A percentile compares a stretch with the other conserved stretches of the same genome.
Conservation (phyloP, 2,888 invertebrate species). For the Macrophya annulata region DNA sequence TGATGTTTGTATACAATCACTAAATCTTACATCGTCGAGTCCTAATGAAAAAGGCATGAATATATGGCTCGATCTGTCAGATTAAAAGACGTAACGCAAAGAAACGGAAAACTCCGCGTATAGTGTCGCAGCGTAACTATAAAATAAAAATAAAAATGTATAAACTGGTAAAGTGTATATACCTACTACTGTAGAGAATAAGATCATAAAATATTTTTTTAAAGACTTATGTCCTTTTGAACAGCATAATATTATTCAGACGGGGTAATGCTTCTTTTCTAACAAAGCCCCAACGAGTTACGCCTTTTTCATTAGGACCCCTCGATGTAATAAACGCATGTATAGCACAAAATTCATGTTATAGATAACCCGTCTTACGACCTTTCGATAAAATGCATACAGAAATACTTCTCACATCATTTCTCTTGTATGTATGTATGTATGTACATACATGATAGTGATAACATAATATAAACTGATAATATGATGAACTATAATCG, state of each 20-base stretch:
- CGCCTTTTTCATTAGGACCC: slow-evolving; percentile 1
- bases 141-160: neutral
- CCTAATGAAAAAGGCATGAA: neutral
- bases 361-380: slow-evolving; percentile 45
- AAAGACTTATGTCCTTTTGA: neutral
- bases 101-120: neutral
- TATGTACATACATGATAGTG: slow-evolving; percentile 20
- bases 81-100: neutral
- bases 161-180: neutral
- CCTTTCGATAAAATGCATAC: slow-evolving; percentile 47
- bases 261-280: neutral
- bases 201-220: neutral
- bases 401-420: slow-evolving; percentile 25
- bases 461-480: neutral
- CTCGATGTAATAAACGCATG: neutral
- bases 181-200: neutral
- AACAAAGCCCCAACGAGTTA: neutral
- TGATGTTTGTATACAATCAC: neutral
- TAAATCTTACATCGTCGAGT: neutral
- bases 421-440: slow-evolving; percentile 14
- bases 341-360: slow-evolving; percentile 35
- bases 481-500: slow-evolving; percentile 2
- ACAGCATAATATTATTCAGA: neutral
- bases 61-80: too few relatives aligned
- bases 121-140: neutral